A percentile compares a stretch with the other conserved stretches of the same genome.
Evolutionary conservation across 2,888 invertebrate species (phyloP).

Genomic region (Aproaerema taeniolella): DNA sequence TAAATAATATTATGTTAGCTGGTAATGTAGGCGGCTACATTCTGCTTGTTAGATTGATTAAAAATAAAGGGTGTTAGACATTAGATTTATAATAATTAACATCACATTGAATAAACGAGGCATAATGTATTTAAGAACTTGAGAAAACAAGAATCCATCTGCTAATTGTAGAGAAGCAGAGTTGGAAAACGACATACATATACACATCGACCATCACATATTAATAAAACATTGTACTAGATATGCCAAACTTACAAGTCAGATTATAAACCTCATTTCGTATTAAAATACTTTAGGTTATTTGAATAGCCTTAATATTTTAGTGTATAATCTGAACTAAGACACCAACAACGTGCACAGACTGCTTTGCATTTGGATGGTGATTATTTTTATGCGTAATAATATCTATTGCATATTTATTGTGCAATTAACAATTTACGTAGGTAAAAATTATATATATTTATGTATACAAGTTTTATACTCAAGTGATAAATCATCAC

Average conservation of each 20-base stretch:
- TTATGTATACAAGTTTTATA: conserved; percentile 29
- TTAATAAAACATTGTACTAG: conserved; percentile 6
- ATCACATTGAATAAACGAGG: conserved; percentile 51
- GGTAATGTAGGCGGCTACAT: conserved; percentile 55
- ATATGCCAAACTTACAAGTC: conserved; percentile 64
- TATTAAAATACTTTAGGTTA: conserved; percentile 53
- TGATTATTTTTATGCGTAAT: conserved; percentile 41
- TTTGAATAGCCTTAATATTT: conserved; percentile 60
- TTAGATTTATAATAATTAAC: conserved; percentile 44
- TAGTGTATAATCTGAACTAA: conserved; percentile 46
- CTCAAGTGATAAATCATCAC: conserved; percentile 29
- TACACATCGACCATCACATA: conserved; percentile 4
- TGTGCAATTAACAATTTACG: conserved; percentile 35
- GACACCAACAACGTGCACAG: conserved; percentile 61
- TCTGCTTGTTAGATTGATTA: conserved; percentile 56
- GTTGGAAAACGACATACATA: not conserved
- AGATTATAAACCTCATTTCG: conserved; percentile 62
- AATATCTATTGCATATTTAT: conserved; percentile 32
- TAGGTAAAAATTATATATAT: conserved; percentile 8
- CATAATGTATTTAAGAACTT: conserved; percentile 52
- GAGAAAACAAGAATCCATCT: too few relatives aligned
- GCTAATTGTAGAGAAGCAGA: too few relatives aligned
- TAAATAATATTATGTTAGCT: conserved; percentile 49
- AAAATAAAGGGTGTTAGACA: conserved; percentile 47
- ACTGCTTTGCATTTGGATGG: conserved; percentile 70